Percentiles rank a stretch among this genome's conserved stretches.
These are phyloP conservation scores for Lasioglossum oenotherae DNA, from an alignment of 2,888 invertebrate genomes.

Conservation along the genomic window DNA sequence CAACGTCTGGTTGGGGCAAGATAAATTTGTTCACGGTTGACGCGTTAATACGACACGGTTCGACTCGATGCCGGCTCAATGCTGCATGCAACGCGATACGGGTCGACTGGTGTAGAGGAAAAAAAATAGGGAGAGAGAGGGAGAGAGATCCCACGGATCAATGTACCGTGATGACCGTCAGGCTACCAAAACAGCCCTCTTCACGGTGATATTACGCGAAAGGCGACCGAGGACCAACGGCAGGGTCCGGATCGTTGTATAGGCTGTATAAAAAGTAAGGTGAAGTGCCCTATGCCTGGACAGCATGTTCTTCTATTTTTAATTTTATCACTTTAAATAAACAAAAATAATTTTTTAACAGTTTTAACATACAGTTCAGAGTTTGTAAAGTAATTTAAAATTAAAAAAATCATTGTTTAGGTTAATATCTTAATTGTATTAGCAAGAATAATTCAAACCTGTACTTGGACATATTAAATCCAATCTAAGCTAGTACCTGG, in stretches of 20 bases:
- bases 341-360: too few species aligned
- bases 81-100: conserved; percentile 58
- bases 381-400: too few species aligned
- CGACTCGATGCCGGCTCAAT: conserved; percentile 56
- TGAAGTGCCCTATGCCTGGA: too few species aligned
- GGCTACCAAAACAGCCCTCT: not conserved
- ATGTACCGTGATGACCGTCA: not conserved
- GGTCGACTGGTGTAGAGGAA: not conserved
- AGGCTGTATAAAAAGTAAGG: too few species aligned
- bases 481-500: too few species aligned
- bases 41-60: conserved; percentile 57
- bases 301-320: too few species aligned
- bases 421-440: too few species aligned
- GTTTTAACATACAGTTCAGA: too few species aligned
- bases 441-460: too few species aligned
- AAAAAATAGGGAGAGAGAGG: not conserved
- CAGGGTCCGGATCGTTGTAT: not conserved
- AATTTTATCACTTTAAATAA: too few species aligned
- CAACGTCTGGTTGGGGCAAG: conserved; percentile 67
- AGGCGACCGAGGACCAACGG: not conserved
- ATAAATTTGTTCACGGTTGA: conserved; percentile 68
- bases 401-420: too few species aligned
- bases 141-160: not conserved
- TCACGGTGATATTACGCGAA: not conserved
- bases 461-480: too few species aligned